Conservation (phyloP, 2,888 invertebrate genomes). For the Euproctis similis region DNA sequence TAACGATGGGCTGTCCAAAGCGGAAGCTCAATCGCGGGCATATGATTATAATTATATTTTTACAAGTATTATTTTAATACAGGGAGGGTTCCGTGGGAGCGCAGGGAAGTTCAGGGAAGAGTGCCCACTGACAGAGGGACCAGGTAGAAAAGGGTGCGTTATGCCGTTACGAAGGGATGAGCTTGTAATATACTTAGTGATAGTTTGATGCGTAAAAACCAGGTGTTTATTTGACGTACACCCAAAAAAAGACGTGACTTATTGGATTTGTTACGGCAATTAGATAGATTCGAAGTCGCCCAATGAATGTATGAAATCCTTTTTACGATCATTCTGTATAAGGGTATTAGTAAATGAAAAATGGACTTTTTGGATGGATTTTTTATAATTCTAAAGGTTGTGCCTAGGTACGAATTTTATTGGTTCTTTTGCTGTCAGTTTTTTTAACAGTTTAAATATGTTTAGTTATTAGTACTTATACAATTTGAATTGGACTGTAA, state of each 20-base stretch:
- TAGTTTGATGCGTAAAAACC: constrained; percentile 35
- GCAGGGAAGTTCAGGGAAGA: constrained; percentile 36
- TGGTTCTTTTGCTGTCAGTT: too few species aligned
- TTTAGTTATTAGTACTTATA: too few species aligned
- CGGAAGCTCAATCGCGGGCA: constrained; percentile 60
- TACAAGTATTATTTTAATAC: constrained; percentile 58
- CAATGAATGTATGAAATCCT: too few species aligned
- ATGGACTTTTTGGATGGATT: too few species aligned
- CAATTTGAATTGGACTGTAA: too few species aligned
- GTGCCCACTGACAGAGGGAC: constrained; percentile 20
- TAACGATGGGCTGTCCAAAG: constrained; percentile 35
- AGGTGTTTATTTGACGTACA: constrained; percentile 41
- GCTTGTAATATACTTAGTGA: constrained; percentile 48
- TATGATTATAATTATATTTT: constrained; percentile 70
- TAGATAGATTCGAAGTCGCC: constrained; percentile 1
- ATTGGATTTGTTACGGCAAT: constrained; percentile 22
- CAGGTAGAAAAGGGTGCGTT: constrained; percentile 43
- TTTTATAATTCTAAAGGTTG: too few species aligned
- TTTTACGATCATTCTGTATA: too few species aligned
- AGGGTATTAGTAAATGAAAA: too few species aligned
- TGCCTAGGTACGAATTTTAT: too few species aligned
- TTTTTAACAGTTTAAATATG: too few species aligned
- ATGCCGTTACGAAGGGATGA: constrained; percentile 43
- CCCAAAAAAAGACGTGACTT: constrained; percentile 17
- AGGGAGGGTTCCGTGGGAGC: constrained; percentile 57